Base-by-base conservation (phyloP, 2,888 invertebrate genomes). In the Meteorus cinctellus region DNA sequence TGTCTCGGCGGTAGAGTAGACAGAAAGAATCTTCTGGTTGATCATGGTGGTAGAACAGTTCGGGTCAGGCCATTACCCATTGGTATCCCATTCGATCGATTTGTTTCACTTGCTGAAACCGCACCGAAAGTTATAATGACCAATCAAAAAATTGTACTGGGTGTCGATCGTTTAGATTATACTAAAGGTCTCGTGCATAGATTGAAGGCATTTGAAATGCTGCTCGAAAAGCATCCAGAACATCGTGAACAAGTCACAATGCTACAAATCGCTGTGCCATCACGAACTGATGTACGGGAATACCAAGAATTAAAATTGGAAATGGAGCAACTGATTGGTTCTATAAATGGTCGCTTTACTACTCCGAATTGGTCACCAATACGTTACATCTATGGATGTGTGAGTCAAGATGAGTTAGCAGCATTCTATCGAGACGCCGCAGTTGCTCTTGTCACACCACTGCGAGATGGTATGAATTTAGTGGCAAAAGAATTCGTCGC, bases 311-410 rank as follows among this genome's bases (percentile, higher is more conserved):
- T 97, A 75, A 97, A 97, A 85, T 95, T 97, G 84, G 96, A 96
- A 88, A 95, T 97, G 92, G 97, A 97, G 89, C 96, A 97, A 86
- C 88, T 97, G 70, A 96, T 97, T 66, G 97, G 96, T 24, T 92
- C 95, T 76, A 97, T 97, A 77, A 97, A 97, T 86, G 97, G 97
- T 19, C 93, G 94, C 75, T 97, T 97, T 85, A 96, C 96, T 0
- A 97, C 96, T 0, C 95, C 96, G 0, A 96, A 96, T 88, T 97
- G 97, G 97, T 96, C 97, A 0, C 97, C 97, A 0, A 97, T 97
- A 81, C 92, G 94, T 90, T 97, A 97, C 82, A 97, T 97, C 82
- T 97, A 95, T 86, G 97, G 96, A 12, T 96, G 96, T 86, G 95
- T 97, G 1, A 95, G 94, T 70, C 97, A 97, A 89, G 94, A 96